Base-by-base conservation (phyloP, 2,113 vertebrate species). In the Danio rerio region DNA sequence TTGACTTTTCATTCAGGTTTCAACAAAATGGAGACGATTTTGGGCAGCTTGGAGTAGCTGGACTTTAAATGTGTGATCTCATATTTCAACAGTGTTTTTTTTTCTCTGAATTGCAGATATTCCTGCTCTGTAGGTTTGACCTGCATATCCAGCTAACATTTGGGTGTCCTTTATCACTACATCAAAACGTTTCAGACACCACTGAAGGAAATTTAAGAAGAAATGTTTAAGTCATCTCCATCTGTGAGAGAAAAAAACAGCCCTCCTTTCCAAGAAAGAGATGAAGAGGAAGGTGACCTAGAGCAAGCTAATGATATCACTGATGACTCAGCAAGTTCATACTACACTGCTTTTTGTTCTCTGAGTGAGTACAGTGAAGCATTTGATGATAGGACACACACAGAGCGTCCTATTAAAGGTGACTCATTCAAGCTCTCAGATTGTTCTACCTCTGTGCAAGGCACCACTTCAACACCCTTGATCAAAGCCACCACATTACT, bases 301-400 rank as follows among this genome's bases (percentile, higher is more conserved):
- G 75, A 52, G 42, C 42, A 73, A 78, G 62, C 21, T 42, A 83
- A 75, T 55, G 74, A 85, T 77, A 15, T 61, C 13, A 78, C 45
- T 8, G 76, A 87, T 77, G 83, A 85, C 59, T 80, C 82, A 18
- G 80, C 80, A 56, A 83, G 80, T 80, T 82, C 80, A 82, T 87
- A 86, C 71, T 85, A 70, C 78, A 81, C 82, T 80, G 84, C 86
- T 16, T 56, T 84, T 63, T 82, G 85, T 81, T 88, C 85, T 63
- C 68, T 85, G 49, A 87, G 87, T 84, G 83, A 86, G 15, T 72
- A 76, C 10, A 62, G 76, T 18, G 86, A 86, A 56, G 80, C 53
- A 43, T 8, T 65, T 12, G 78, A 83, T 11, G 72, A 81, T 11
- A 81, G 45, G 50, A 68, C 8, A 55, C 50, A 69, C 20, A 68